Evolutionary conservation across 2,888 invertebrate genomes (phyloP), one percentile per base, ranked within the genome.

Genomic region (Odontomyia ornata): DNA sequence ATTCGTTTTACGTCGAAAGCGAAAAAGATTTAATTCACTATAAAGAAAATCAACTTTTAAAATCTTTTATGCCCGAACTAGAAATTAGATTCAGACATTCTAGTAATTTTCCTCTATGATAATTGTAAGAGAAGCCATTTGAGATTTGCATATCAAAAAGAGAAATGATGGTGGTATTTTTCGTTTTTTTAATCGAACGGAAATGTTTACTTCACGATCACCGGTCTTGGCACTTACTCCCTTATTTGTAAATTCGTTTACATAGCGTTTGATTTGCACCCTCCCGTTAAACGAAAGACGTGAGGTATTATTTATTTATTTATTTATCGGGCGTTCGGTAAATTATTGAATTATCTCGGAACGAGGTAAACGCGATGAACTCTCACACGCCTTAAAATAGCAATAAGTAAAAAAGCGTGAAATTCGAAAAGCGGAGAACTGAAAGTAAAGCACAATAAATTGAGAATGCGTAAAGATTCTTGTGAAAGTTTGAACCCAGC

Each of bases 1-100:
- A 47, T 25, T 52, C 46, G 71, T 71, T 71, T 71, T 71, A 71
- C 21, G 46, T 71, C 23, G n/a, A 52, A 71, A 64, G 27, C 71
- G 71, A 46, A 71, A 15, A 15, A 15, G 21, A 0, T 43, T 71
- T 71, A 25, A 71, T 64, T 28, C 60, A 67, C 18, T 47, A 52
- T n/a, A 15, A 7, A 64, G 11, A 46, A 69, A 71, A 47, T 23
- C 9, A n/a, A 5, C 27, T 71, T 71, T 71, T 71, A 52, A 71
- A 71, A 71, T 71, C 71, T 71, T 71, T 71, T 71, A 71, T n/a
- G 25, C 11, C 21, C 67, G 21, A 64, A 15, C n/a, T 27, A 28
- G 18, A 64, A 28, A n/a, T 15, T 52, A 15, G 60, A 25, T 7
- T 15, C 13, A 23, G 11, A 15, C 21, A n/a, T 56, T 56, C 56